Base-by-base conservation (phyloP, 1,140 invertebrate genomes). In the Leptopilina clavipes region DNA sequence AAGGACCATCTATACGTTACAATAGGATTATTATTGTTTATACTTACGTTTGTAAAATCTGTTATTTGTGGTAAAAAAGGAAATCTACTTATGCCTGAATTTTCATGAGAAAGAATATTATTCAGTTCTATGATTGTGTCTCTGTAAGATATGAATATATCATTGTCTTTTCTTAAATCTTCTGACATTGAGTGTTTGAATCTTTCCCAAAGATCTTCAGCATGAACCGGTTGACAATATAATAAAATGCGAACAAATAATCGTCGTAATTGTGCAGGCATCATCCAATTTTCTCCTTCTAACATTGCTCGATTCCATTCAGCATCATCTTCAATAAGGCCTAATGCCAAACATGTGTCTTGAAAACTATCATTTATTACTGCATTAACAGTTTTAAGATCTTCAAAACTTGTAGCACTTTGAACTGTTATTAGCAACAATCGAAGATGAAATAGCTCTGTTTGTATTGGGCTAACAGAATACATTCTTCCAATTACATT, bases 361-460 rank as follows among this genome's bases (percentile, higher is more conserved):
- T 80, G 74, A 76, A 82, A 89, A 14, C 85, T 86, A 9, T 56
- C 1, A 74, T 81, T 80, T 18, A 71, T 3, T 71, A 25, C 17
- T 45, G n/a, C 59, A 17, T 74, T 71, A 37, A 73, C 54, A n/a
- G 74, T 70, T 22, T 48, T 70, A n/a, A 75, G 19, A 71, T 70
- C 59, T 43, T 18, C 40, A 40, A 73, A 73, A 70, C 71, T 73
- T 73, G 1, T 65, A 65, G 71, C 45, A 11, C 76, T 71, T 73
- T 76, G 70, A 14, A 72, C 37, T 19, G 83, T 54, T 37, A 81
- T 70, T 7, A 90, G 73, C n/a, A n/a, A n/a, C n/a, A n/a, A n/a
- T n/a, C n/a, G n/a, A n/a, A n/a, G n/a, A n/a, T n/a, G n/a, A n/a
- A 74, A 90, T n/a, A 86, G 78, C 83, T 88, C 86, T 14, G n/a